phyloP scores from a whole-genome alignment of 2,797 vertebrate genomes.

The Argya squamiceps region DNA sequence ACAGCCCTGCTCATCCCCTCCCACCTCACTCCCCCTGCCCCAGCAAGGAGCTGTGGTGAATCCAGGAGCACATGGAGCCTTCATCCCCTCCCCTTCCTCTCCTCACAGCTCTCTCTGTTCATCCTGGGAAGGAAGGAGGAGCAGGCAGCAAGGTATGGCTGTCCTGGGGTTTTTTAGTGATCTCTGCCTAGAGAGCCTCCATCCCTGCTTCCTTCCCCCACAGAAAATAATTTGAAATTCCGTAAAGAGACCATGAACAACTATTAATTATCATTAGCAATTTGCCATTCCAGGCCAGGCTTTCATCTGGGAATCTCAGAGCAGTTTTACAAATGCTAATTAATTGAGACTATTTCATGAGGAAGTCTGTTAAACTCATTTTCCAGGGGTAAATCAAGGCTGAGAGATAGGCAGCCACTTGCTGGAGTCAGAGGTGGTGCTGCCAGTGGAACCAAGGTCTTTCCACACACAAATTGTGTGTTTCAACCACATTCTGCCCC shows the following conservation, averaged over 20 bases:
- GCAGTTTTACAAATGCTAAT: constrained; percentile 57
- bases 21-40: not conserved
- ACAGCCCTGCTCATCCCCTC: not conserved
- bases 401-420: not conserved
- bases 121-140: not conserved
- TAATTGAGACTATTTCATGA: constrained; percentile 53
- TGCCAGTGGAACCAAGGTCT: not conserved
- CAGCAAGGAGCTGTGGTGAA: not conserved
- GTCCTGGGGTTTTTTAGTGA: not conserved
- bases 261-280: constrained; percentile 68
- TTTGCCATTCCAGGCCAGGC: constrained; percentile 57
- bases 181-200: not conserved
- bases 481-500: not conserved
- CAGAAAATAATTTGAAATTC: constrained; percentile 27
- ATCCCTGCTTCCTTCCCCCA: not conserved
- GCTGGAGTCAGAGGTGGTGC: not conserved
- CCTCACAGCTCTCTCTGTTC: not conserved
- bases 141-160: not conserved
- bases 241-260: constrained; percentile 41
- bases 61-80: not conserved
- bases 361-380: constrained; percentile 53
- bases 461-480: fast-evolving
- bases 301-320: constrained; percentile 58
- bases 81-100: not conserved
- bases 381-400: constrained; percentile 51